Evolutionary conservation across 2,113 vertebrate genomes (phyloP).

Genomic region (Pionites leucogaster): DNA sequence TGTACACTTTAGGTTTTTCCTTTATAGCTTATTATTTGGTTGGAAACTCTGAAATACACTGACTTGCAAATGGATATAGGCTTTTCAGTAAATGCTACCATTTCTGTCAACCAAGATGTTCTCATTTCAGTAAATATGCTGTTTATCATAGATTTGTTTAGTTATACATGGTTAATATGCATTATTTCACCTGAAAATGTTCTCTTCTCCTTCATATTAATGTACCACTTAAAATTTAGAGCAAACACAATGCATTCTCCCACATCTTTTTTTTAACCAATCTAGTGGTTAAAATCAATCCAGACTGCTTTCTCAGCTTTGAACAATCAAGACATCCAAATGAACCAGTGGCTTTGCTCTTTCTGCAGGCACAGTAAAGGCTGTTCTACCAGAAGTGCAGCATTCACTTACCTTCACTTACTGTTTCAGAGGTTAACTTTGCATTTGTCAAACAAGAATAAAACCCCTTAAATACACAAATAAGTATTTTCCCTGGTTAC

Average conservation of each 20-base stretch:
- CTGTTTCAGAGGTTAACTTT: neutral
- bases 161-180: neutral
- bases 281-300: neutral
- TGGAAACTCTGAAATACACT: neutral
- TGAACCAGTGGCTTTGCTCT: neutral
- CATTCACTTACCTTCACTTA: neutral
- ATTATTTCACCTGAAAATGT: neutral
- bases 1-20: neutral
- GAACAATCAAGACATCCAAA: neutral
- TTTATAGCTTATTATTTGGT: neutral
- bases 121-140: neutral
- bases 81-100: constrained; percentile 14
- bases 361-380: neutral
- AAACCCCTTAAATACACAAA: neutral
- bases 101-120: neutral
- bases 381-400: neutral
- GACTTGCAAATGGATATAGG: neutral
- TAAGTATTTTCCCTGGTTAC: neutral
- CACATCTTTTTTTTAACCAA: neutral
- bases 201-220: neutral
- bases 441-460: neutral
- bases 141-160: neutral
- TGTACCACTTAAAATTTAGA: neutral
- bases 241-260: neutral
- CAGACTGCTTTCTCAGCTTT: neutral